Evolutionary conservation across 2,888 invertebrate genomes (phyloP), one percentile per base, ranked within the genome.

Genomic region (Agrotis exclamationis): DNA sequence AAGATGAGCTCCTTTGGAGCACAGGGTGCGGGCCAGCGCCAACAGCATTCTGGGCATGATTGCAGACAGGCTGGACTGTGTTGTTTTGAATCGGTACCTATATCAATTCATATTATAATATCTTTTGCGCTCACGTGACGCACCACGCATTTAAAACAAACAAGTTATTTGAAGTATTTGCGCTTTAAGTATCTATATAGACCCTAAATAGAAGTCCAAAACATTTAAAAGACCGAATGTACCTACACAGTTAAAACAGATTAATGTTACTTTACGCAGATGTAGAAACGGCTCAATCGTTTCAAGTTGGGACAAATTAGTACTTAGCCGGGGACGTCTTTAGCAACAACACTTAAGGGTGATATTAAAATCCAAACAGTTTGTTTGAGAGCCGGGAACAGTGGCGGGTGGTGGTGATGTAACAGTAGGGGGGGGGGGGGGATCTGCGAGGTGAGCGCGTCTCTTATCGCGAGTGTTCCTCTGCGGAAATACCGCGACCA

Each of bases 321-420:
- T 94, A 94, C 94, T 95, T 94, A 92, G 90, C 85, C 80, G 87
- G 88, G 88, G 92, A 94, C 88, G 90, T 94, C 94, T 95, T 94
- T 93, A 92, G 92, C 88, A 91, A 95, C 94, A 95, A 92, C 94
- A 94, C 95, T 96, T 94, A 94, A 94, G 91, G 87, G 89, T 93
- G 90, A 95, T 95, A 96, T 96, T 96, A 95, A 96, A 96, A 95
- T 93, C 93, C 94, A 94, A 95, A 95, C 93, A 93, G 93, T 92
- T 90, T 87, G 86, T 81, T 39, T 81, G 87, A 89, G 89, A 85
- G 86, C 80, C 79, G 80, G 84, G 45, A 74, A 80, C 69, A 73
- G 65, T 63, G 45, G 70, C 50, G 71, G 73, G 76, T 48, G 68
- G 86, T 16, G 51, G 54, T 33, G 54, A 33, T 54, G 54, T 54